Conservation (phyloP, 2,888 invertebrate species). For the Neocrepidodera transversa region DNA sequence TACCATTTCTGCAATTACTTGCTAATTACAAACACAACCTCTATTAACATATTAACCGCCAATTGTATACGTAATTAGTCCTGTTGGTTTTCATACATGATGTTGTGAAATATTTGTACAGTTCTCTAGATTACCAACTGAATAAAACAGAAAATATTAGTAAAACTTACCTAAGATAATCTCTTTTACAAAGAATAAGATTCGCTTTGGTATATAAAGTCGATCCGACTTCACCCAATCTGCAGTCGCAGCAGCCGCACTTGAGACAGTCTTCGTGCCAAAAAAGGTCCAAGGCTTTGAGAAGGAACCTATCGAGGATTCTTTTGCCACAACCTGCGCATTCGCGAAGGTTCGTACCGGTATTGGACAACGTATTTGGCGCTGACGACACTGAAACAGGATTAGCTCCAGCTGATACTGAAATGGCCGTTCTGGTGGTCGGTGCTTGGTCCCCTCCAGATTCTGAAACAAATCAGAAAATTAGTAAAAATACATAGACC, state of each 20-base stretch:
- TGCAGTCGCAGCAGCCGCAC: conserved; percentile 90
- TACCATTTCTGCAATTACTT: conserved; percentile 7
- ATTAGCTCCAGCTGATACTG: conserved; percentile 50
- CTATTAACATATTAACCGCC: conserved; percentile 17
- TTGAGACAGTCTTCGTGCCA: conserved; percentile 96
- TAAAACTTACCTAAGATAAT: conserved; percentile 81
- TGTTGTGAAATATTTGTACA: conserved; percentile 7
- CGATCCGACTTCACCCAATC: conserved; percentile 92
- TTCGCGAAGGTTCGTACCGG: conserved; percentile 64
- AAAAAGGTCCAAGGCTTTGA: conserved; percentile 86
- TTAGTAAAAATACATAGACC: too few relatives aligned
- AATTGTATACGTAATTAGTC: conserved; percentile 14
- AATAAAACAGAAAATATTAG: too few relatives aligned
- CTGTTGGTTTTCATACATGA: not conserved
- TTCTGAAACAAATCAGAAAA: conserved; percentile 50
- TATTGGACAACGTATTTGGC: conserved; percentile 47
- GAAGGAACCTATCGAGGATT: conserved; percentile 78
- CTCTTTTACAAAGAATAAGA: conserved; percentile 88
- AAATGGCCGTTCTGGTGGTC: conserved; percentile 52
- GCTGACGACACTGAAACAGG: conserved; percentile 53
- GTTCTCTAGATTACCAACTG: conserved; percentile 8
- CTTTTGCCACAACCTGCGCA: conserved; percentile 88
- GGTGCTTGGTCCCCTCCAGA: conserved; percentile 58
- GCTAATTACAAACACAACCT: conserved; percentile 10
- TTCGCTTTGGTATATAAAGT: conserved; percentile 91